Evolutionary conservation across 2,888 invertebrate genomes (phyloP), one percentile per base, ranked within the genome.

Genomic region (Axea sp.): DNA sequence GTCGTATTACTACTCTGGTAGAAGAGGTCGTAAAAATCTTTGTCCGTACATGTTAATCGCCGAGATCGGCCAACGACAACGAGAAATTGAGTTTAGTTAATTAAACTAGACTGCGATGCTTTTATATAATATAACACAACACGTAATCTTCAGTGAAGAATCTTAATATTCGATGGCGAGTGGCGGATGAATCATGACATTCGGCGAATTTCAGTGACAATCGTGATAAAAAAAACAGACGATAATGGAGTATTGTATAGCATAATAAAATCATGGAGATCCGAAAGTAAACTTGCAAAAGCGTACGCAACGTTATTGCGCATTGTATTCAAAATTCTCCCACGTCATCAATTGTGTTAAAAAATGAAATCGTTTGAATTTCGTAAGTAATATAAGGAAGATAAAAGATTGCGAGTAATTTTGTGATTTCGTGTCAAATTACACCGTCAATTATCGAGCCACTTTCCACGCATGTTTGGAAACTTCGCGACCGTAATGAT

Each of bases 1-100:
- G 41, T 75, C 62, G 65, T 59, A 59, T 75, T 65, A 67, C 71
- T 64, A 67, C 76, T 79, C 74, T 73, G 65, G 53, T 73, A 60
- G 73, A 74, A 59, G 64, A 53, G 79, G 81, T 84, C 84, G 80
- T 84, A 84, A 84, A 84, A 82, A 82, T 82, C 80, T 79, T 76
- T 81, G 78, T 77, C 78, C 78, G 77, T 75, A 78, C 80, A 83
- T 81, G 84, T 85, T 86, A 85, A 86, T 86, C 83, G 81, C 80
- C 75, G 80, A 83, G 85, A 86, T 86, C 84, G 81, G 82, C 78
- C 78, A 78, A 60, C 59, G 60, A 55, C 64, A 79, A 74, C 76
- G 77, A 78, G 73, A 73, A 77, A 77, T 76, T 76, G 64, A 57
- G 51, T 60, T 69, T 28, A 28, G 60, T 49, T 67, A 65, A 69